Evolutionary conservation across 2,797 vertebrate species (phyloP), one percentile per base, ranked within the genome.

Genomic region (Molossus alvarezi): DNA sequence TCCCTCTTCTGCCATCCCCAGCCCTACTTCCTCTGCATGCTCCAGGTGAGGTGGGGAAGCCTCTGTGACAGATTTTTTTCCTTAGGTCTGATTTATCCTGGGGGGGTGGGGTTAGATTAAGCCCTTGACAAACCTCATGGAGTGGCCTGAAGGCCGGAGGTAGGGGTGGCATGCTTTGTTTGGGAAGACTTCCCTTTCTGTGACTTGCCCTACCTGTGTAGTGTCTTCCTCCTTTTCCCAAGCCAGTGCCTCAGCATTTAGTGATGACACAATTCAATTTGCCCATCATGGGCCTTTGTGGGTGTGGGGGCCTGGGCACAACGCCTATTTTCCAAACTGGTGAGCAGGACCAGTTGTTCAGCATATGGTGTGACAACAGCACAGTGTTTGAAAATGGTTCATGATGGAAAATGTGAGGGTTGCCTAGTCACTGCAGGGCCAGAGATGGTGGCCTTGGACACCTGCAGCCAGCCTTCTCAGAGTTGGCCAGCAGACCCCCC

Each of bases 351-450:
- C 76, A 77, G 91, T 94, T 83, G 91, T 79, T 96, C 75, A 75
- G 75, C 86, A 77, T 72, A 41, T 88, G 77, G 48, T 73, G 92
- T 96, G 91, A 93, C 62, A 84, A 9, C 76, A 75, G 69, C 64
- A 58, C 55, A 75, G 82, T 76, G 86, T 95, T 88, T 97, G 82
- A 92, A 95, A 88, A 81, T 13, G 57, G 80, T 65, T 75, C 55
- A 20, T 71, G 91, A 53, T 89, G 92, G 94, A 89, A 96, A 97
- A 81, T 90, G 60, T 82, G 96, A 97, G 90, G 58, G 41, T 62
- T 57, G 9, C 72, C 17, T 51, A 20, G 58, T 94, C 75, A 73
- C 48, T 20, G 20, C 17, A 62, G 45, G 86, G 91, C 75, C 76
- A 69, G 51, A 90, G 79, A 64, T 41, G 57, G 57, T 77, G 55